Evolutionary conservation across 1,140 invertebrate genomes (phyloP), one percentile per base, ranked within the genome.

Genomic region (Diorhabda carinulata): DNA sequence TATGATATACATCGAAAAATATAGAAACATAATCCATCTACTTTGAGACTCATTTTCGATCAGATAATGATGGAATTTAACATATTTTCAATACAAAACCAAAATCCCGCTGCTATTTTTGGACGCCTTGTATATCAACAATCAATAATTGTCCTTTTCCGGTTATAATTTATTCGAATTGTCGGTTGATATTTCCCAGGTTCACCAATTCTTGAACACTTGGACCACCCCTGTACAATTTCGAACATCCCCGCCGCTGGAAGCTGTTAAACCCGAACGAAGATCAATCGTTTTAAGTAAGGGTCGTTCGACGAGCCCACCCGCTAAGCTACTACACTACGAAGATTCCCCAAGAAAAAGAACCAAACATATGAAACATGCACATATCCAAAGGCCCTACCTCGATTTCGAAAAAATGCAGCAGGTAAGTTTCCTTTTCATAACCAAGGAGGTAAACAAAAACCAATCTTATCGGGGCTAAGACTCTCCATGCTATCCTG

Each of bases 341-440:
- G 85, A 84, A 73, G 85, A 86, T 59, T 87, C 86, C 64, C 86
- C 86, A 41, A 82, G 88, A 74, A 85, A 90, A 81, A 82, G 89
- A 80, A 86, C 88, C 77, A 77, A 84, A 78, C 83, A 88, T 82
- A 83, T 84, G 81, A 81, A 86, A 81, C 82, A 86, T 84, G 78
- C 88, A 71, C 85, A 87, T 84, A 78, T 87, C 70, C 91, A 91
- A 78, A 87, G 94, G 80, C 94, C 94, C 72, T 94, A 92, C 83
- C 87, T 97, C 78, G 94, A 97, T 85, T 97, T 97, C 82, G 94
- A 97, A 84, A 97, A 97, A 87, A 97, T 97, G 94, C 94, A 96
- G 85, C 91, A 93, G 89, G 91, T 92, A 85, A 83, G 78, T 70
- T 9, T 56, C n/a, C 40, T 44, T 63, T 47, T 43, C 8, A 9